Evolutionary conservation across 1,140 invertebrate species (phyloP), one percentile per base, ranked within the genome.

Genomic region (Argopecten irradians): DNA sequence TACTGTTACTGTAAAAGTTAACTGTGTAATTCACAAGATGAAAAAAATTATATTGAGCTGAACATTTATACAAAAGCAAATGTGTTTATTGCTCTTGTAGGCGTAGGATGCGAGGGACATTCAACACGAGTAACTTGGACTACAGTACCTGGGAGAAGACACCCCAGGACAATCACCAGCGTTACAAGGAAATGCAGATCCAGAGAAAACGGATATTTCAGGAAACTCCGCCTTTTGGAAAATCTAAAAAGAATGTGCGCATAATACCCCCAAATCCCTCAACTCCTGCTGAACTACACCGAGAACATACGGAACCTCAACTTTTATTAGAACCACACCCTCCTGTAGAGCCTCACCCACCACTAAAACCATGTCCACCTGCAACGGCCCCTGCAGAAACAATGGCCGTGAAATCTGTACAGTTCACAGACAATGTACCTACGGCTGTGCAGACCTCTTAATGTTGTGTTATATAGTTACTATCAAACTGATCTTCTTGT

Each of bases 161-260:
- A 9, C 90, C 89, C 9, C 89, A 90, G 39, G 90, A 93, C 46
- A 86, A 91, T n/a, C 41, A 33, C 13, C 87, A 89, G 19, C 89
- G 92, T 34, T 92, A 94, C 28, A 86, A 88, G 35, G 93, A 94
- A 89, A 82, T 93, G 46, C 91, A 93, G 34, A 89, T 91, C 35
- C 93, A 94, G 91, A 93, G 92, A 86, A 93, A 93, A 86, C 89
- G 93, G 22, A 91, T 92, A 87, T 94, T 91, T 86, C 87, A 87
- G n/a, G 92, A 92, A 84, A 86, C 82, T 39, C 93, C 93, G 28
- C 93, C 93, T 19, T 94, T 92, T 89, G 89, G 87, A 33, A 90
- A 89, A n/a, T 28, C 55, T 11, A 71, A 71, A 71, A 71, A 86
- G 39, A 86, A 55, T 86, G 86, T 55, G 86, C 36, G 46, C 86